Base-by-base conservation (phyloP, 2,888 invertebrate species). In the Kryphioiulus occultus region DNA sequence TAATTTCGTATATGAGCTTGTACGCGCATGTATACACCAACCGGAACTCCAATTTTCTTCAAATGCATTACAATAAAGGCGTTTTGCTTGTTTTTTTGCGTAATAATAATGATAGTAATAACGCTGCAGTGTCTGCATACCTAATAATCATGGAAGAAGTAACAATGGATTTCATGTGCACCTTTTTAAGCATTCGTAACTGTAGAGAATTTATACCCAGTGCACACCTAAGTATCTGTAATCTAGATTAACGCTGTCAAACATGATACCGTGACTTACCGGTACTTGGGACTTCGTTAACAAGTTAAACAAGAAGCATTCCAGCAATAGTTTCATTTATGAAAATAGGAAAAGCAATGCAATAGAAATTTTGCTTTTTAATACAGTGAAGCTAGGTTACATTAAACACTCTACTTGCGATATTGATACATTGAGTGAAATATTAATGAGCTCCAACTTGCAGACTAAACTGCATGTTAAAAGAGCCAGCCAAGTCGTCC, bases 381-480 rank as follows among this genome's bases (percentile, higher is more conserved):
- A n/a, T n/a, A n/a, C n/a, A n/a, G n/a, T n/a, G n/a, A n/a, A n/a
- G n/a, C n/a, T n/a, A n/a, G n/a, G n/a, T n/a, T n/a, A n/a, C n/a
- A n/a, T n/a, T n/a, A n/a, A n/a, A n/a, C n/a, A n/a, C n/a, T n/a
- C n/a, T n/a, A n/a, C n/a, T n/a, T n/a, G n/a, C n/a, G n/a, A n/a
- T n/a, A n/a, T n/a, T n/a, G n/a, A n/a, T n/a, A 87, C 32, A 87
- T 87, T 87, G 82, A 26, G 44, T 87, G 42, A 87, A 87, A 87
- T 84, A 87, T 87, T 84, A 87, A 87, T 84, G 87, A 26, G 22
- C 83, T 26, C 47, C n/a, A 1, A 44, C 44, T n/a, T n/a, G 85
- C 9, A 85, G 85, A 47, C 47, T 85, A 44, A 44, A 47, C 47
- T 47, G 30, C 17, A 85, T 15, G 22, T 22, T 19, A 84, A 5